A percentile compares a stretch with the other conserved stretches of the same genome.
These are phyloP conservation scores for Aspidiotus destructor DNA, from an alignment of 2,888 invertebrate genomes.

Conservation along the genomic window DNA sequence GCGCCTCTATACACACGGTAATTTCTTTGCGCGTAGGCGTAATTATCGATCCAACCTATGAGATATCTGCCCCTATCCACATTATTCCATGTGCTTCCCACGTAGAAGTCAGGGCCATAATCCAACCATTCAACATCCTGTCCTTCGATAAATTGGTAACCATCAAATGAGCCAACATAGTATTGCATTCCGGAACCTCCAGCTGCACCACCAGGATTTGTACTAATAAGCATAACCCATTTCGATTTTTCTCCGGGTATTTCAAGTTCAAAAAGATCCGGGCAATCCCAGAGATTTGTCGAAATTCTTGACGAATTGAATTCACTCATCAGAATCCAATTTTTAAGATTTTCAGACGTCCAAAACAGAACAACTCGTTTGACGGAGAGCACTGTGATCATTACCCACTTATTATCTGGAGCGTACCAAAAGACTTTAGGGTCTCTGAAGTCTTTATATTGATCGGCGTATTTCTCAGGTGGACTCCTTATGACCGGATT, in stretches of 20 bases:
- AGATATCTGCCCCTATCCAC: constrained; percentile 11
- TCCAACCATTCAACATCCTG: constrained; percentile 11
- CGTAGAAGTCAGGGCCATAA: constrained; percentile 24
- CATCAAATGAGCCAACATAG: constrained; percentile 44
- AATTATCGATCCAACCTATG: constrained; percentile 22
- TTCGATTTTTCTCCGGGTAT: constrained; percentile 28
- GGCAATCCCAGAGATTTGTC: constrained; percentile 49
- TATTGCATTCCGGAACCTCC: constrained; percentile 42
- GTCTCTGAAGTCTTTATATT: constrained; percentile 45
- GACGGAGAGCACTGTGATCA: too few relatives aligned
- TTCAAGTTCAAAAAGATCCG: constrained; percentile 46
- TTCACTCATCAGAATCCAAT: constrained; percentile 42
- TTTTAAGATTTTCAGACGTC: constrained; percentile 42
- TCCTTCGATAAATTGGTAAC: constrained; percentile 37
- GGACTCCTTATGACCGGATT: constrained; percentile 42
- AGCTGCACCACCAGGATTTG: constrained; percentile 40
- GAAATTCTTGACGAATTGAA: constrained; percentile 43
- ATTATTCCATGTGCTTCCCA: constrained; percentile 13
- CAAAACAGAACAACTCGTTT: too few relatives aligned
- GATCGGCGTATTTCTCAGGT: constrained; percentile 38
- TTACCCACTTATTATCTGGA: too few relatives aligned
- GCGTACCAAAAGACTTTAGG: constrained; percentile 48
- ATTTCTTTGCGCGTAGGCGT: constrained; percentile 13
- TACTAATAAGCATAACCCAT: constrained; percentile 44
- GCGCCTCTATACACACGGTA: neutral